A percentile compares a stretch with the other conserved stretches of the same genome.
These are phyloP conservation scores for Oligia latruncula DNA, from an alignment of 2,888 invertebrate genomes.

Conservation along the genomic window DNA sequence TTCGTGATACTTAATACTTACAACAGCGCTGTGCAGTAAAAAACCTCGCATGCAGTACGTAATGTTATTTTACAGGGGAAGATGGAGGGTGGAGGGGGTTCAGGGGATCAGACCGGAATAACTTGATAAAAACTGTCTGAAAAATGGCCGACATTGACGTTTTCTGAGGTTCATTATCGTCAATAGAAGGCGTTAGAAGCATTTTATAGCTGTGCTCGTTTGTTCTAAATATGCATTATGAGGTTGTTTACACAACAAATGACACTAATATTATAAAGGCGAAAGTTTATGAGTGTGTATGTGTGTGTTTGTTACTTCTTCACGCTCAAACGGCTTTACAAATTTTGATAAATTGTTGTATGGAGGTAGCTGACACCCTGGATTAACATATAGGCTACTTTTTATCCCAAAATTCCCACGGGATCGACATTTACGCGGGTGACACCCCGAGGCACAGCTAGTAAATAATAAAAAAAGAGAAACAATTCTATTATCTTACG, in stretches of 20 bases:
- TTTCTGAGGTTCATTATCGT: neutral
- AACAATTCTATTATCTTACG: neutral
- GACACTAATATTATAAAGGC: neutral
- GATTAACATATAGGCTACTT: too few relatives aligned
- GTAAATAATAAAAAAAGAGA: neutral
- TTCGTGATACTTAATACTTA: neutral
- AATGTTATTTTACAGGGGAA: neutral
- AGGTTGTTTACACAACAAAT: neutral
- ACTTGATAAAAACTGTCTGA: neutral
- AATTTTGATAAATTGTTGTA: too few relatives aligned
- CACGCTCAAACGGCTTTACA: too few relatives aligned
- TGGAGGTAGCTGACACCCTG: too few relatives aligned
- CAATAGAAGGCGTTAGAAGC: neutral
- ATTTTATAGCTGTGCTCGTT: neutral
- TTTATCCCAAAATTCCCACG: too few relatives aligned
- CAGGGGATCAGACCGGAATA: too few relatives aligned
- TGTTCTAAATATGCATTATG: neutral
- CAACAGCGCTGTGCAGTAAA: neutral
- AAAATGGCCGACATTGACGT: neutral
- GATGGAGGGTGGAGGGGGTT: neutral
- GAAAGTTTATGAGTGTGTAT: too few relatives aligned
- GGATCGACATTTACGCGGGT: too few relatives aligned
- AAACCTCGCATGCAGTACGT: neutral
- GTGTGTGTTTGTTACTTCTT: too few relatives aligned
- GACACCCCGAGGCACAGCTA: too few relatives aligned